Percentiles rank a stretch among this genome's conserved stretches.
phyloP scores from a whole-genome alignment of 2,888 invertebrate genomes.

The Cataglyphis rosenhaueri region DNA sequence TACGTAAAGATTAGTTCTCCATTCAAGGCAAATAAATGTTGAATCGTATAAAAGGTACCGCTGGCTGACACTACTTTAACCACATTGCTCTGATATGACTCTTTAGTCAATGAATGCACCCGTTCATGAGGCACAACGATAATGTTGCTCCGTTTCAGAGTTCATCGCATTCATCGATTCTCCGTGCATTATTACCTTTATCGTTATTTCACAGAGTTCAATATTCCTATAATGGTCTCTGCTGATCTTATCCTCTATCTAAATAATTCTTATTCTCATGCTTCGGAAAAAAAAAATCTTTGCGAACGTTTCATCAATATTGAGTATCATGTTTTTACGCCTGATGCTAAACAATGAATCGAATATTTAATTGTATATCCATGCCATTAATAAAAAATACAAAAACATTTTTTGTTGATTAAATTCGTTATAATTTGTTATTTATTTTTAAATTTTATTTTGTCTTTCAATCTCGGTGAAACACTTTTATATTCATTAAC shows the following conservation, averaged over 20 bases:
- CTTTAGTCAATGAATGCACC: conserved; percentile 39
- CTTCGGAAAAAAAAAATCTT: neutral
- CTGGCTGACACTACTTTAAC: conserved; percentile 20
- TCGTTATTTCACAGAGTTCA: too few species aligned
- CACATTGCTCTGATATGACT: conserved; percentile 3
- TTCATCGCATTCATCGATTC: conserved; percentile 4
- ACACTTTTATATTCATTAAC: neutral
- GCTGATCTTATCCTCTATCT: neutral
- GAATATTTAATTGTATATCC: neutral
- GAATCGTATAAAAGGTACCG: conserved; percentile 21
- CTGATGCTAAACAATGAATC: neutral
- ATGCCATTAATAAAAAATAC: neutral
- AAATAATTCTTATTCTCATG: neutral
- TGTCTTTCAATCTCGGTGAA: neutral
- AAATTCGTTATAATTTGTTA: neutral
- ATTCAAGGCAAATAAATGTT: conserved; percentile 41
- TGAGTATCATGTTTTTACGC: neutral
- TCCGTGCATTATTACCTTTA: neutral
- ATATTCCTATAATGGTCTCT: neutral
- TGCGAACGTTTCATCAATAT: neutral
- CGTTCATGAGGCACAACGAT: conserved; percentile 12
- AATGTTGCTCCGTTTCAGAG: conserved; percentile 15
- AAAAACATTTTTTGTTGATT: neutral
- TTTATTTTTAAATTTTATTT: neutral
- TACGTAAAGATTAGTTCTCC: conserved; percentile 24